Evolutionary conservation across 2,113 vertebrate species (phyloP).

Genomic region (Lethenteron reissneri): DNA sequence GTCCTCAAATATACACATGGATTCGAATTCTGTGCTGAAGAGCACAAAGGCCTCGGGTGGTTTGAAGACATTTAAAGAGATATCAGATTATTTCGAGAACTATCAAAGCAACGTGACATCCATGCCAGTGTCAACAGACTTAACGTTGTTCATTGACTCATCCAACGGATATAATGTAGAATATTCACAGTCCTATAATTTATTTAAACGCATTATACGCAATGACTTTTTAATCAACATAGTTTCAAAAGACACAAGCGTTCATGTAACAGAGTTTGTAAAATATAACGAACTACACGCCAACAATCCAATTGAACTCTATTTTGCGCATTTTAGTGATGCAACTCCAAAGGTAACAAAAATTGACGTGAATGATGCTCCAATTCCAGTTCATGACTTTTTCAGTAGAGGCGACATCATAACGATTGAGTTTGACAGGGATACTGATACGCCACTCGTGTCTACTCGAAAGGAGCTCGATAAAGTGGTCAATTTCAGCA

Average conservation of each 20-base stretch:
- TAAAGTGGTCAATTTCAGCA: not conserved
- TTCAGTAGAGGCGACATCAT: not conserved
- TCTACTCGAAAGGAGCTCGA: not conserved
- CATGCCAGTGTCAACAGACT: not conserved
- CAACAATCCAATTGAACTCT: not conserved
- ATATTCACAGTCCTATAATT: not conserved
- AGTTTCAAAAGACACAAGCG: not conserved
- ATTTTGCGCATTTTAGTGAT: conserved; percentile 1
- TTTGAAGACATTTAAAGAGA: not conserved
- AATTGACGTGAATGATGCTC: not conserved
- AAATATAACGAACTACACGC: not conserved
- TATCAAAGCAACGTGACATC: not conserved
- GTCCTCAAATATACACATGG: not conserved
- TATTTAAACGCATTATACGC: not conserved
- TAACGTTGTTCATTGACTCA: not conserved
- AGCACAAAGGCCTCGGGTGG: not conserved
- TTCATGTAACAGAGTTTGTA: not conserved
- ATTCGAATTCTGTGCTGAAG: conserved; percentile 1
- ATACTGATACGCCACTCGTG: not conserved
- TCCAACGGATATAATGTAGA: not conserved
- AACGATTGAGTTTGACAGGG: not conserved
- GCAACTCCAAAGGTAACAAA: conserved; percentile 6
- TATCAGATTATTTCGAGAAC: not conserved
- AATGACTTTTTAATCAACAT: not conserved
- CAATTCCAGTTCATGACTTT: not conserved